phyloP scores from a whole-genome alignment of 2,113 vertebrate species.

The Noctilio leporinus region DNA sequence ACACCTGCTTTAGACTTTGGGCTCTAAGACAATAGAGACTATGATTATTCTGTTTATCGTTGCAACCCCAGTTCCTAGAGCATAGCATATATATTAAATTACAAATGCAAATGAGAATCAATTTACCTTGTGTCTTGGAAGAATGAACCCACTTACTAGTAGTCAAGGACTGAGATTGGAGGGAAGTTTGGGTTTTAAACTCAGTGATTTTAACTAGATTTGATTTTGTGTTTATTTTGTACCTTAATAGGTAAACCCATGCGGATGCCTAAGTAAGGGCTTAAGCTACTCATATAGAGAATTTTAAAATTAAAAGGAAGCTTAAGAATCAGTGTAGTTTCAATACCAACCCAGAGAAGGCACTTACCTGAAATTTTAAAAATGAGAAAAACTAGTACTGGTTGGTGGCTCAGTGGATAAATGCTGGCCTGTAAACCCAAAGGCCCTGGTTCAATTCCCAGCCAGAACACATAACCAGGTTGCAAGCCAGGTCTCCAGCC shows the following conservation, averaged over 20 bases:
- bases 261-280: not conserved
- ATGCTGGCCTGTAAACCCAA: too few relatives aligned
- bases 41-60: not conserved
- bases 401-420: too few relatives aligned
- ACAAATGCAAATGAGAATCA: not conserved
- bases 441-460: too few relatives aligned
- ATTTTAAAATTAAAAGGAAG: not conserved
- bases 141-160: not conserved
- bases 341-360: not conserved
- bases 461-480: too few relatives aligned
- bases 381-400: too few relatives aligned
- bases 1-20: not conserved
- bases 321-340: not conserved
- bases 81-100: not conserved
- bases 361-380: not conserved
- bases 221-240: not conserved
- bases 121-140: not conserved
- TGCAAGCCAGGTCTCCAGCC: too few relatives aligned
- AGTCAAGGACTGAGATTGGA: not conserved
- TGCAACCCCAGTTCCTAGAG: not conserved
- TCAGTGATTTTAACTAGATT: not conserved
- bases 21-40: not conserved
- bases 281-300: not conserved
- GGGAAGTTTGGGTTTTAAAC: not conserved
- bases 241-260: not conserved